Evolutionary conservation across 2,888 invertebrate genomes (phyloP).

Genomic region (Melieria crassipennis): DNA sequence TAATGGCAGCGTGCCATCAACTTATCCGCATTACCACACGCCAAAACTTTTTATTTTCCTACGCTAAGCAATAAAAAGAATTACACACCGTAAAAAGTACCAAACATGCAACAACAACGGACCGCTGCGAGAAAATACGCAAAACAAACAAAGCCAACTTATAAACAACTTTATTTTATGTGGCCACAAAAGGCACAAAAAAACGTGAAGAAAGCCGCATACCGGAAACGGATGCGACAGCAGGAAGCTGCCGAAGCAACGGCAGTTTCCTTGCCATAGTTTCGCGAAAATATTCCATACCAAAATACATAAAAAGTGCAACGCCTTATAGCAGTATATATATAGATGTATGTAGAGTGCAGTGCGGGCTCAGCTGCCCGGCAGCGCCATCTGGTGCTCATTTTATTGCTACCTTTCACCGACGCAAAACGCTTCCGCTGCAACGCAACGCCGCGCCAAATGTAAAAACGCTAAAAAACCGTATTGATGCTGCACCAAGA

Average conservation of each 20-base stretch:
- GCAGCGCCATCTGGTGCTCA: constrained; percentile 38
- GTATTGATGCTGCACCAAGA: constrained; percentile 21
- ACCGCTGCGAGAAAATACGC: not conserved
- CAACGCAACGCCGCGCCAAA: constrained; percentile 14
- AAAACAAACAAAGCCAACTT: constrained; percentile 27
- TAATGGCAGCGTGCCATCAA: constrained; percentile 38
- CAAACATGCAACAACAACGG: constrained; percentile 24
- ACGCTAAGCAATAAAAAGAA: constrained; percentile 38
- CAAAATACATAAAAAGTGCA: not conserved
- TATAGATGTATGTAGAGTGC: no score
- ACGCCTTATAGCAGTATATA: not conserved
- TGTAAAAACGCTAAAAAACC: not conserved
- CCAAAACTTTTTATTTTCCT: constrained; percentile 40
- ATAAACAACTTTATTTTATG: constrained; percentile 39
- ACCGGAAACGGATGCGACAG: not conserved
- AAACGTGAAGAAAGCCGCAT: constrained; percentile 19
- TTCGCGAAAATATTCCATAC: not conserved
- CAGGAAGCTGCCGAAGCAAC: not conserved
- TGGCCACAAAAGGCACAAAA: constrained; percentile 25
- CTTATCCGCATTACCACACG: constrained; percentile 41
- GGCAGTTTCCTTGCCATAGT: constrained; percentile 19
- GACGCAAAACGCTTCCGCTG: constrained; percentile 26
- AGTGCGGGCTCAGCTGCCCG: not conserved
- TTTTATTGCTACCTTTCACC: constrained; percentile 34
- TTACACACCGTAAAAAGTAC: constrained; percentile 33